phyloP scores from a whole-genome alignment of 64 coral and sea anemone genomes.

The Orbicella faveolata region DNA sequence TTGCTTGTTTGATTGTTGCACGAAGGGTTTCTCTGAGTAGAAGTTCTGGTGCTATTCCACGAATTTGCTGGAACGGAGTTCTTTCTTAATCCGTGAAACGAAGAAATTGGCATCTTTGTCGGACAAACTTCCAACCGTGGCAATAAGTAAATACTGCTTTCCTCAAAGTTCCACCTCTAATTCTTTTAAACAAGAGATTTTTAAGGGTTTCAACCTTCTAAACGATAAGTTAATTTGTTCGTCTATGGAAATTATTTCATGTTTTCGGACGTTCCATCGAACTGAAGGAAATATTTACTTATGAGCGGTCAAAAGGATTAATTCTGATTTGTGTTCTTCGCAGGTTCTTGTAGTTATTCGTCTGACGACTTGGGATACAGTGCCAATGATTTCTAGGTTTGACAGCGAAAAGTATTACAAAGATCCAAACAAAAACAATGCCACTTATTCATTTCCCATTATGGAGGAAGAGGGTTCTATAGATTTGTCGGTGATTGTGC shows the following conservation, averaged over 20 bases:
- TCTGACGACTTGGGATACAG: constrained; percentile 68
- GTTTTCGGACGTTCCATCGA: not conserved
- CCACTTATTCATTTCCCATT: constrained; percentile 85
- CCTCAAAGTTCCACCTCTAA: not conserved
- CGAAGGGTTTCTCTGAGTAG: not conserved
- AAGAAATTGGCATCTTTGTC: constrained; percentile 40
- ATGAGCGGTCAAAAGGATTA: not conserved
- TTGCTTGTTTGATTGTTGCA: not conserved
- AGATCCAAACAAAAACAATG: constrained; percentile 97
- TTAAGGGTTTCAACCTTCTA: not conserved
- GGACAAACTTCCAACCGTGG: too few species aligned
- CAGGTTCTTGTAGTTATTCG: constrained; percentile 73
- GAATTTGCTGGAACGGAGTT: constrained; percentile 18
- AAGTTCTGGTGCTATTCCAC: constrained; percentile 33
- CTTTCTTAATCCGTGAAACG: constrained; percentile 20
- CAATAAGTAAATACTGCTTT: not conserved
- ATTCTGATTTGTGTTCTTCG: not conserved
- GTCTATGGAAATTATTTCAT: not conserved
- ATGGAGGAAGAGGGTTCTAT: constrained; percentile 89
- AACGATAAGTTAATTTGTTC: not conserved
- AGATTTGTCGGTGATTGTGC: constrained; percentile 86
- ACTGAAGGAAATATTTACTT: constrained; percentile 24
- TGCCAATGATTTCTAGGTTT: constrained; percentile 76
- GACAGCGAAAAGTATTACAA: constrained; percentile 92
- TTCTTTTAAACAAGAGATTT: not conserved